Evolutionary conservation across 2,888 invertebrate species (phyloP).

Genomic region (Limenitis camilla): DNA sequence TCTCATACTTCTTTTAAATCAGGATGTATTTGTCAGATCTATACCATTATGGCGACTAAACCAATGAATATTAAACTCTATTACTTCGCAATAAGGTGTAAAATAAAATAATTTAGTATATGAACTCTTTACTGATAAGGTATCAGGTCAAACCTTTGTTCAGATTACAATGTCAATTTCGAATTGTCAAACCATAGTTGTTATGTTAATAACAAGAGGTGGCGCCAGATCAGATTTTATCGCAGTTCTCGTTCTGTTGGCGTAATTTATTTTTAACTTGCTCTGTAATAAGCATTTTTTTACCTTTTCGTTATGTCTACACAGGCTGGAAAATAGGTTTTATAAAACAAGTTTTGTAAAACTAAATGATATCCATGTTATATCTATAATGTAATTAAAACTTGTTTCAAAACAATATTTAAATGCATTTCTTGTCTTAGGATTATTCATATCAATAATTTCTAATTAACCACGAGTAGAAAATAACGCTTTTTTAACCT

Average conservation of each 20-base stretch:
- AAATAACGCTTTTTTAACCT: no score
- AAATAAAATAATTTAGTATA: conserved; percentile 31
- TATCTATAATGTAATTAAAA: no score
- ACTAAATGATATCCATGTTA: no score
- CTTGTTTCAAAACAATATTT: no score
- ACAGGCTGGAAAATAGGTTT: background rate
- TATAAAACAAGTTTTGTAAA: no score
- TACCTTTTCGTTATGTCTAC: background rate
- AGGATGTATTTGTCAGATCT: conserved; percentile 24
- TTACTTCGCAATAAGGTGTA: conserved; percentile 5
- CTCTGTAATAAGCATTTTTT: background rate
- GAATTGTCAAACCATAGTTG: conserved; percentile 43
- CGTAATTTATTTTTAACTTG: background rate
- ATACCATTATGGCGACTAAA: conserved; percentile 12
- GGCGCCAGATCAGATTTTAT: conserved; percentile 55
- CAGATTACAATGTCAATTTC: conserved; percentile 59
- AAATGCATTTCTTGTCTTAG: no score
- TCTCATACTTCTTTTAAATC: conserved; percentile 17
- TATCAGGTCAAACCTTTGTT: conserved; percentile 64
- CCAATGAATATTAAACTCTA: conserved; percentile 6
- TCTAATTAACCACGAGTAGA: no score
- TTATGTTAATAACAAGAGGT: conserved; percentile 56
- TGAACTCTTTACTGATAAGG: conserved; percentile 45
- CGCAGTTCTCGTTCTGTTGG: conserved; percentile 17
- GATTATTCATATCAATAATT: no score